Percentiles rank a stretch among this genome's conserved stretches.
These are phyloP conservation scores for Aethes cnicana DNA, from an alignment of 2,888 invertebrate species.

Conservation along the genomic window DNA sequence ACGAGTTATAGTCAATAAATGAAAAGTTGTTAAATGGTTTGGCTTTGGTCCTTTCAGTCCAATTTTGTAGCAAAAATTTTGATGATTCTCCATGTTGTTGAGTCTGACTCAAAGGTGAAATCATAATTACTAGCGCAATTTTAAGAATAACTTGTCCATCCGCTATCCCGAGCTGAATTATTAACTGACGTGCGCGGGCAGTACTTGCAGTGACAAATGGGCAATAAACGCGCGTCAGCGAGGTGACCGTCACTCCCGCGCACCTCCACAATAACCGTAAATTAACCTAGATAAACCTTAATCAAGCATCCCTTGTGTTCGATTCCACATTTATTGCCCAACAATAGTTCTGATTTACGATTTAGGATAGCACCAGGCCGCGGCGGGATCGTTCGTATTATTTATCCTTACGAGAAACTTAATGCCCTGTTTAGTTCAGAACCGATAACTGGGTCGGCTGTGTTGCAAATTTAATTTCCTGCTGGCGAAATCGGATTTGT, in stretches of 20 bases:
- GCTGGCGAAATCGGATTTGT: slow-evolving; percentile 39
- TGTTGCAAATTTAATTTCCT: slow-evolving; percentile 45
- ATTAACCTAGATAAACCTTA: slow-evolving; percentile 79
- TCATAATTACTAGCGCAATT: slow-evolving; percentile 27
- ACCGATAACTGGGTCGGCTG: slow-evolving; percentile 35
- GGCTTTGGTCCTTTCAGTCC: too few species aligned
- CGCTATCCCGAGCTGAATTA: slow-evolving; percentile 36
- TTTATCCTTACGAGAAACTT: slow-evolving; percentile 48
- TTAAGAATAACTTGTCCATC: slow-evolving; percentile 24
- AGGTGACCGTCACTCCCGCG: slow-evolving; percentile 24
- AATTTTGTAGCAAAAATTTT: too few species aligned
- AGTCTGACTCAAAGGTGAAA: slow-evolving; percentile 29
- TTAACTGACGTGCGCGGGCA: slow-evolving; percentile 31
- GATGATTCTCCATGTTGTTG: too few species aligned
- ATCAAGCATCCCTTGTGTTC: slow-evolving; percentile 79
- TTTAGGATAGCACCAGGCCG: slow-evolving; percentile 58
- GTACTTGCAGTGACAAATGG: slow-evolving; percentile 36
- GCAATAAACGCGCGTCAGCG: slow-evolving; percentile 31
- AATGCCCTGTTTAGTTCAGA: slow-evolving; percentile 25
- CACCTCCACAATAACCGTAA: slow-evolving; percentile 65
- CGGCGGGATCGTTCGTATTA: slow-evolving; percentile 62
- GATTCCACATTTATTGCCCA: slow-evolving; percentile 75
- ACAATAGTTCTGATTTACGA: slow-evolving; percentile 80
- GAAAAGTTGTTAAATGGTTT: too few species aligned
- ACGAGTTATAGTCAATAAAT: neutral